Evolutionary conservation across 37 sponge, comb jelly and placozoan species (phyloP), one percentile per base, ranked within the genome.

Genomic region (Diacarnus erythraeanus): DNA sequence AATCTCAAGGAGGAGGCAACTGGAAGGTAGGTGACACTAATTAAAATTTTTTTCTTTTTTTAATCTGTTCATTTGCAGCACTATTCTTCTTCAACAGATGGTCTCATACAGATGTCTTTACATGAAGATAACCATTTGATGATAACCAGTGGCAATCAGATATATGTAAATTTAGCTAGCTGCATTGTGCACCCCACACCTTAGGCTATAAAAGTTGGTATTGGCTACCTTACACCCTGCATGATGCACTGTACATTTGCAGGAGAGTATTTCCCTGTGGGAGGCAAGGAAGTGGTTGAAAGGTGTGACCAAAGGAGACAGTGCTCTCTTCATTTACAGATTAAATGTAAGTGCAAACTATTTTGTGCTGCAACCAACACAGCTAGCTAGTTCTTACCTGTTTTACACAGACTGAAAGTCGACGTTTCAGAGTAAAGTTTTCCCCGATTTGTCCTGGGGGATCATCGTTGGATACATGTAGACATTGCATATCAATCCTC

Each of bases 221-320:
- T 1, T 64, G 26, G 26, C 15, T 10, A 64, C 65, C n/a, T 27
- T 64, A 64, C 15, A 10, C n/a, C n/a, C n/a, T 64, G 9, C 29
- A 64, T 9, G n/a, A 10, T 64, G 9, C n/a, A 68, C 3, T 21
- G 4, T 61, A 27, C 9, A 61, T 15, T 20, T 86, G 60, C 86
- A 89, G 89, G 97, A 97, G 86, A 93, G 89, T 56, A 85, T 97
- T 78, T 90, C 89, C 31, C 59, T 97, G 57, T 85, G 89, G 88
- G 88, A 93, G 30, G 79, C 89, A 3, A 40, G 81, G 51, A 90
- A 83, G 40, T 91, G 91, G 88, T 68, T 97, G 27, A 85, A 86
- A 51, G 92, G 83, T 15, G 79, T 91, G 0, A 80, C 81, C 23
- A 93, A 91, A 64, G 94, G 97, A 20, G 93, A 89, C 78, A 93